These are phyloP conservation scores for Pterophyllum scalare DNA, from an alignment of 2,113 vertebrate genomes.

Conservation along the genomic window DNA sequence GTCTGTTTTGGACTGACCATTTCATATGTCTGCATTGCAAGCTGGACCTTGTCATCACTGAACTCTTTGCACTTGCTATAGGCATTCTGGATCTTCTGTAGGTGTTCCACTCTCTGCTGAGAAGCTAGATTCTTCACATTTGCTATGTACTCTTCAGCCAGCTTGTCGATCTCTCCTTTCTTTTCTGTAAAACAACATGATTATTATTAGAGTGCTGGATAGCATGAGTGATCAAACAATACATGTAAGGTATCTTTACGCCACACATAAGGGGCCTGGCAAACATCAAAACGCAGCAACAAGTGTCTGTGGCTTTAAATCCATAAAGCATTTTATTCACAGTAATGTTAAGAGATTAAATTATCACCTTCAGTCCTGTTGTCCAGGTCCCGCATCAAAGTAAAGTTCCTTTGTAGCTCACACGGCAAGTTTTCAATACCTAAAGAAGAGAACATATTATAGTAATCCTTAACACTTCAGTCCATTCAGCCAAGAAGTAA, in stretches of 20 bases:
- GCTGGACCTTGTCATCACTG: conserved; percentile 97
- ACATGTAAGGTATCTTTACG: neutral
- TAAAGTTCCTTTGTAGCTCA: conserved; percentile 96
- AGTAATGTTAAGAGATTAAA: neutral
- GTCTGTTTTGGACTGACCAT: conserved; percentile 85
- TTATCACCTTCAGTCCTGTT: conserved; percentile 92
- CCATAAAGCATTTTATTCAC: neutral
- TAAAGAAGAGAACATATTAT: conserved; percentile 50
- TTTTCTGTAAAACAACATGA: conserved; percentile 83
- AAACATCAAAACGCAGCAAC: neutral
- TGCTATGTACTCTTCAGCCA: conserved; percentile 92
- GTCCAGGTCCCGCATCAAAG: conserved; percentile 95
- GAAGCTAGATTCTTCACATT: conserved; percentile 88
- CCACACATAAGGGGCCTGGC: neutral
- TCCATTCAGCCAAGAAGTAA: neutral
- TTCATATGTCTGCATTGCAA: conserved; percentile 99
- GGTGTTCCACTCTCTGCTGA: conserved; percentile 89
- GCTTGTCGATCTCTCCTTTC: conserved; percentile 92
- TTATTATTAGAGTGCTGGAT: neutral
- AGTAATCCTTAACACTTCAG: neutral
- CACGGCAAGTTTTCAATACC: conserved; percentile 97
- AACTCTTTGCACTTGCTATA: conserved; percentile 97
- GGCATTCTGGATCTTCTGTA: conserved; percentile 93
- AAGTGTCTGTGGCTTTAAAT: too few relatives aligned
- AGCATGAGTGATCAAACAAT: neutral